These are phyloP conservation scores for Pyrocephalus nanus DNA, from an alignment of 2,797 vertebrate genomes.

Conservation along the genomic window DNA sequence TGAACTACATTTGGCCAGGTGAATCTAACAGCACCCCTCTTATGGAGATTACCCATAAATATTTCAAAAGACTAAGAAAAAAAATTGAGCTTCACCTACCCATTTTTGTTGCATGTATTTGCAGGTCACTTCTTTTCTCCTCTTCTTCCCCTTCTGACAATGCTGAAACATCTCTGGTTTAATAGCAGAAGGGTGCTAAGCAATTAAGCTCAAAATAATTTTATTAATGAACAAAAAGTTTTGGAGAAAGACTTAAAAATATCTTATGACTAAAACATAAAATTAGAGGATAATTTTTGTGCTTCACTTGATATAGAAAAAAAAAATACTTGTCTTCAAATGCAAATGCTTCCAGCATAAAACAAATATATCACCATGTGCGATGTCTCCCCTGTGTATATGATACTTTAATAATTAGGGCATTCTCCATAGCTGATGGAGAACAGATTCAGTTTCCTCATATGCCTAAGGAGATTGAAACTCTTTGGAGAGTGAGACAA, in stretches of 20 bases:
- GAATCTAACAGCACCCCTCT: background rate
- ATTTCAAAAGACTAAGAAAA: background rate
- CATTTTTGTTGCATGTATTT: background rate
- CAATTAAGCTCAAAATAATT: background rate
- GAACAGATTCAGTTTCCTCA: background rate
- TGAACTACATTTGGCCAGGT: background rate
- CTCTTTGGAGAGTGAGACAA: background rate
- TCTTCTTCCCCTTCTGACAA: background rate
- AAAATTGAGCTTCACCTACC: background rate
- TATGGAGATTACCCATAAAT: background rate
- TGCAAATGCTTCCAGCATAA: background rate
- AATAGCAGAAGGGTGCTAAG: background rate
- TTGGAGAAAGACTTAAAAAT: background rate
- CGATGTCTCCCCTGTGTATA: background rate
- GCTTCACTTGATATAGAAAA: background rate
- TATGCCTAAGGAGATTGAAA: background rate
- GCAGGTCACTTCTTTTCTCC: background rate
- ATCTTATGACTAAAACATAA: background rate
- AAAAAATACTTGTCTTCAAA: background rate
- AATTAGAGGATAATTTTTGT: background rate
- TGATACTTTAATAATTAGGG: background rate
- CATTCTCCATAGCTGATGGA: background rate
- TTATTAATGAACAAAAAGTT: background rate
- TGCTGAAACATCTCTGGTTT: background rate
- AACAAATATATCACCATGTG: fast-evolving